phyloP scores from a whole-genome alignment of 2,797 vertebrate species.

The Rhincodon typus region DNA sequence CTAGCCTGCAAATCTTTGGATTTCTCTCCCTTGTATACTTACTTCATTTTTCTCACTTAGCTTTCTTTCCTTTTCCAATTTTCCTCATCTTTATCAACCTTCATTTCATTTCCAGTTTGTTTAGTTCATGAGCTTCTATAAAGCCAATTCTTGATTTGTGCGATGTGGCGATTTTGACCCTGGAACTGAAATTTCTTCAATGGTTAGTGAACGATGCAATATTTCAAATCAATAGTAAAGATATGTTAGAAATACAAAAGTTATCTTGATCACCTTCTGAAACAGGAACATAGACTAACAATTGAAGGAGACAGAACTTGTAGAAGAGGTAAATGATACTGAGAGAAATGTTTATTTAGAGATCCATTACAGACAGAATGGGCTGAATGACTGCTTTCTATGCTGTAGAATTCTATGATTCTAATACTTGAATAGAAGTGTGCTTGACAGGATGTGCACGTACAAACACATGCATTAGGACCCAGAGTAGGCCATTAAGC shows the following conservation, averaged over 20 bases:
- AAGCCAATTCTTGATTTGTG: background rate
- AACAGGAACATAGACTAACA: background rate
- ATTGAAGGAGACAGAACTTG: background rate
- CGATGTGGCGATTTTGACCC: background rate
- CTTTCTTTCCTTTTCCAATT: background rate
- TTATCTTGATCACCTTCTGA: background rate
- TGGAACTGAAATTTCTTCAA: background rate
- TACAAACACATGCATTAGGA: too few relatives aligned
- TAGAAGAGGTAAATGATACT: background rate
- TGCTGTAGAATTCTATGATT: background rate
- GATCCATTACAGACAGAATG: too few relatives aligned
- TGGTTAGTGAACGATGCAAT: background rate
- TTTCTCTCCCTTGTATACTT: too few relatives aligned
- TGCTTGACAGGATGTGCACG: background rate
- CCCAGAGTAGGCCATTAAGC: too few relatives aligned
- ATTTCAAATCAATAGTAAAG: background rate
- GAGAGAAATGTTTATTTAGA: too few relatives aligned
- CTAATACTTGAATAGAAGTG: background rate
- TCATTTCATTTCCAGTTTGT: background rate
- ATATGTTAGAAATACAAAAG: background rate
- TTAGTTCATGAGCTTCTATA: background rate
- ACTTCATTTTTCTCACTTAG: background rate
- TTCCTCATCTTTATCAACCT: background rate
- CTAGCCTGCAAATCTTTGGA: too few relatives aligned
- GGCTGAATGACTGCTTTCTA: background rate